Evolutionary conservation across 2,888 invertebrate genomes (phyloP), one percentile per base, ranked within the genome.

Genomic region (Leptinotarsa tumamoca): DNA sequence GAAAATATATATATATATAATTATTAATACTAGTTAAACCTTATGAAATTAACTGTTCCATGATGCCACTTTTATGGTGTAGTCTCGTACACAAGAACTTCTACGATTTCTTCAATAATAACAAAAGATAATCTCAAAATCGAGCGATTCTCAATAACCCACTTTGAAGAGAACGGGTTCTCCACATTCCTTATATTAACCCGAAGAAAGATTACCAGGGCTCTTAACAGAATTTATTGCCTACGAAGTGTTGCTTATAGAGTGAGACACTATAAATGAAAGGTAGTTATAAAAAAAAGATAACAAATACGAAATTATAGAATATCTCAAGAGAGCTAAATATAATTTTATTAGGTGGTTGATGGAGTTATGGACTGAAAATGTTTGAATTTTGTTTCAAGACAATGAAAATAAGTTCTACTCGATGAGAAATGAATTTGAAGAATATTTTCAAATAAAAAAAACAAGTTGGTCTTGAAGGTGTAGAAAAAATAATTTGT

Each of bases 21-120:
- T 43, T 43, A 54, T 54, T 54, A 18, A 54, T 18, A 54, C 2
- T 54, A 54, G 18, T 54, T 54, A 18, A 18, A n/a, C 54, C 18
- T 54, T 18, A 13, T 18, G 13, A 18, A 54, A 54, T 54, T 18
- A 54, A 54, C 54, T 18, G 54, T 54, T 54, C 14, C 18, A 54
- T 54, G 54, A 54, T 54, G 54, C 54, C 54, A 18, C n/a, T 54
- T 54, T 54, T 18, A 18, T 18, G 18, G 13, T 18, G 18, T 7
- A 18, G 13, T 54, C 54, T 18, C 17, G 5, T 13, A 54, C 54
- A 21, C 18, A 18, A 54, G 17, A 18, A 54, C 4, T 54, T 54
- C 10, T 54, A 54, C 54, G 13, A 54, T 18, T 54, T 54, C 54
- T 54, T 54, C 54, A 54, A 54, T 54, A 54, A 18, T 54, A 54